phyloP scores from a whole-genome alignment of 2,888 invertebrate species.

The Aphidius colemani region DNA sequence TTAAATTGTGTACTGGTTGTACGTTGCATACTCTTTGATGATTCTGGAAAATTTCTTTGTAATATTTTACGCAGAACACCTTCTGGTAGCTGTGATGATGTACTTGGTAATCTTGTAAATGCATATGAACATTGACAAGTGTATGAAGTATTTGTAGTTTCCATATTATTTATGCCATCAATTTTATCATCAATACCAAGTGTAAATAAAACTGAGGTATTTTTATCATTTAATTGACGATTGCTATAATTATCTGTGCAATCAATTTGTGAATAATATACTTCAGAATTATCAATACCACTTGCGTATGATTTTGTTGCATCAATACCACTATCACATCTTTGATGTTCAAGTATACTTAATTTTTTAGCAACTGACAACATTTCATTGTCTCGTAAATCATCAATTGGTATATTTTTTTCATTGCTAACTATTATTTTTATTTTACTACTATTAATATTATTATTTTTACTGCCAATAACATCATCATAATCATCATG shows the following conservation, averaged over 20 bases:
- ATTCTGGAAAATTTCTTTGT: slow-evolving; percentile 55
- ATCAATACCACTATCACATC: slow-evolving; percentile 31
- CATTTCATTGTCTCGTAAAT: slow-evolving; percentile 35
- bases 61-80: slow-evolving; percentile 53
- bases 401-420: slow-evolving; percentile 35
- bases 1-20: slow-evolving; percentile 36
- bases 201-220: slow-evolving; percentile 51
- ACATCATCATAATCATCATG: slow-evolving; percentile 32
- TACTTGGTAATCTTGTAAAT: slow-evolving; percentile 52
- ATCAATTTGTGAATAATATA: slow-evolving; percentile 30
- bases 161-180: background rate
- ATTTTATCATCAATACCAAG: slow-evolving; percentile 48
- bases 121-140: slow-evolving; percentile 49
- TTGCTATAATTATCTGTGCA: slow-evolving; percentile 7
- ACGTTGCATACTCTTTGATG: slow-evolving; percentile 52
- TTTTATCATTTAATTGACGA: slow-evolving; percentile 23
- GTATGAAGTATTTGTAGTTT: slow-evolving; percentile 28
- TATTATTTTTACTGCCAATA: slow-evolving; percentile 24
- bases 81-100: slow-evolving; percentile 53
- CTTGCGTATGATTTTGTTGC: slow-evolving; percentile 30
- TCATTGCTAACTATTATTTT: slow-evolving; percentile 48
- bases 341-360: slow-evolving; percentile 9
- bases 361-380: slow-evolving; percentile 35
- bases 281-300: slow-evolving; percentile 34
- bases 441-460: slow-evolving; percentile 40